phyloP scores from a whole-genome alignment of 2,888 invertebrate species.

The Gymnosoma rotundatum region DNA sequence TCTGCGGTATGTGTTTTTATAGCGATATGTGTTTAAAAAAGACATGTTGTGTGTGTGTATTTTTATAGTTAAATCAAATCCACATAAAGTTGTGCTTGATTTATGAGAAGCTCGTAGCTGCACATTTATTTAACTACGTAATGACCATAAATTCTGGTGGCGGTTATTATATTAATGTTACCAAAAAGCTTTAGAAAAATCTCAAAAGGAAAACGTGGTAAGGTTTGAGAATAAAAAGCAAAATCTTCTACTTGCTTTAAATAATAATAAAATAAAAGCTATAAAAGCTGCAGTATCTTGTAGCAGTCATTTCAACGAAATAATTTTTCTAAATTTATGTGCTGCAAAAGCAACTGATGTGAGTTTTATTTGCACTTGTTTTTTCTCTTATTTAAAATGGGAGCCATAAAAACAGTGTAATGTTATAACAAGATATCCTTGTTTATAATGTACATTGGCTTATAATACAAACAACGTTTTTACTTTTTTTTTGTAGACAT shows the following conservation, averaged over 20 bases:
- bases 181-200: slow-evolving; percentile 1
- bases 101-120: slow-evolving; percentile 60
- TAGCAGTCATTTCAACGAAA: not conserved
- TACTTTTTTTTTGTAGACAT: not conserved
- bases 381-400: slow-evolving; percentile 10
- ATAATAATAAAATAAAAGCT: slow-evolving; percentile 12
- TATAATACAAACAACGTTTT: not conserved
- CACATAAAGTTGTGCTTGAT: slow-evolving; percentile 59
- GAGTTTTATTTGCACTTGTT: not conserved
- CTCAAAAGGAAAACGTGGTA: not conserved
- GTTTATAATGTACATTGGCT: not conserved
- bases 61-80: slow-evolving; percentile 32
- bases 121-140: slow-evolving; percentile 65
- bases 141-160: slow-evolving; percentile 63
- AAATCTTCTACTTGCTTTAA: slow-evolving; percentile 39
- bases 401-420: slow-evolving; percentile 4
- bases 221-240: not conserved
- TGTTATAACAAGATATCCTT: not conserved
- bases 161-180: slow-evolving; percentile 56
- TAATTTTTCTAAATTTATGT: not conserved
- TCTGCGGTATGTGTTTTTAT: not conserved
- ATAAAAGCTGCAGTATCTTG: not conserved
- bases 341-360: not conserved
- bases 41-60: not conserved
- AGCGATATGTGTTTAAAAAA: not conserved